Evolutionary conservation across 2,113 vertebrate genomes (phyloP), one percentile per base, ranked within the genome.

Genomic region (Riparia riparia): DNA sequence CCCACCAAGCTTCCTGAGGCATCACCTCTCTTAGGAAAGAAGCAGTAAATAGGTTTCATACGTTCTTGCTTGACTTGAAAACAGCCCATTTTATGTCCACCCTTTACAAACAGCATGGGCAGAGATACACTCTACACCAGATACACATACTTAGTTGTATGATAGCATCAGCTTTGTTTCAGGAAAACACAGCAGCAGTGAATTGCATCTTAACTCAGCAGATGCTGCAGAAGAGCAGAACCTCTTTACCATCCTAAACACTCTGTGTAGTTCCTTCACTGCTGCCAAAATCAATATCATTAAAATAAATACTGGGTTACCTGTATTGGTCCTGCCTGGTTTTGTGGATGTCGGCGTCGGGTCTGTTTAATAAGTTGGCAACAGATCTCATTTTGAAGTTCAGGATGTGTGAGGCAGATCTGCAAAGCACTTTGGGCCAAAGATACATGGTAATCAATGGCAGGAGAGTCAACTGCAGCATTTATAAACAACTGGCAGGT

Each of bases 401-500:
- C 99, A 2, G 99, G 98, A 90, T 99, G 99, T 18, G 98, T 98
- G 91, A 99, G 98, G 80, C 99, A 99, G 95, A 99, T 98, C 96
- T 99, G 99, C 89, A 99, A 91, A 65, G 99, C 99, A 76, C 99
- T 99, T 97, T 99, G 99, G 80, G 99, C 99, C 98, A 99, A 98
- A 58, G 99, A 99, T 37, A 99, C 98, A 26, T 99, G 99, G 97
- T 99, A 99, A 97, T 99, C 99, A 89, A 99, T 99, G 31, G 99
- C 99, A 20, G 99, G 99, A 69, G 99, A 98, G 72, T 99, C 99
- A 63, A 99, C 99, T 32, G 98, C 98, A 79, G 99, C 99, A 42
- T 99, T 99, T 97, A 99, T 99, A 96, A 99, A 99, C 74, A 99
- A 98, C 98, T 99, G 99, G 97, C 99, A 99, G 18, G 99, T 99